A percentile compares a stretch with the other conserved stretches of the same genome.
Conservation (phyloP, 1,140 invertebrate species). For the Chrysomallon squamiferum region DNA sequence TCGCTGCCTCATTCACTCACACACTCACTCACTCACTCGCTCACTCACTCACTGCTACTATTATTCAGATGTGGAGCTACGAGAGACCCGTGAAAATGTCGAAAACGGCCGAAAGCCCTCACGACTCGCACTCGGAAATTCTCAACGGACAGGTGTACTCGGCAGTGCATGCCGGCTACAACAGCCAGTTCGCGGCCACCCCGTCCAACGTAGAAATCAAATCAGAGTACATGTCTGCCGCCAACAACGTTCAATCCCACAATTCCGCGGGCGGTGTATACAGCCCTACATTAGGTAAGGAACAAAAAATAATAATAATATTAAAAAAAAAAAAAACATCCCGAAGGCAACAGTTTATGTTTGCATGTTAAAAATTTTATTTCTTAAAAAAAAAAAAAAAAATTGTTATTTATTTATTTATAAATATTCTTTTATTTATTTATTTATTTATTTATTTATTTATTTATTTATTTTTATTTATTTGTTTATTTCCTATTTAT, state of each 20-base stretch:
- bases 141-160: not conserved
- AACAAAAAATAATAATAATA: no score
- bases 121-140: not conserved
- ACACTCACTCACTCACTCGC: no score
- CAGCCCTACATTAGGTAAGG: conserved; percentile 19
- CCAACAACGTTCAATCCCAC: conserved; percentile 5
- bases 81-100: conserved; percentile 1
- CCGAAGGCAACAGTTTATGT: no score
- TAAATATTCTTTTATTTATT: no score
- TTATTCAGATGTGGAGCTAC: conserved; percentile 4
- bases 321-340: not conserved
- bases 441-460: no score
- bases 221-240: conserved; percentile 14
- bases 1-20: no score
- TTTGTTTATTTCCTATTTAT: no score
- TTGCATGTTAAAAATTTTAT: no score
- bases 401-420: no score
- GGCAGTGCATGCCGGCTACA: not conserved
- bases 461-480: no score
- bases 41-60: not conserved
- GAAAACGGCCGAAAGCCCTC: not conserved
- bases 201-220: conserved; percentile 10
- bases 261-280: conserved; percentile 16
- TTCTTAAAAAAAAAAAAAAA: no score
- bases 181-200: conserved; percentile 3